phyloP scores from a whole-genome alignment of 2,797 vertebrate genomes.

The Molossus alvarezi region DNA sequence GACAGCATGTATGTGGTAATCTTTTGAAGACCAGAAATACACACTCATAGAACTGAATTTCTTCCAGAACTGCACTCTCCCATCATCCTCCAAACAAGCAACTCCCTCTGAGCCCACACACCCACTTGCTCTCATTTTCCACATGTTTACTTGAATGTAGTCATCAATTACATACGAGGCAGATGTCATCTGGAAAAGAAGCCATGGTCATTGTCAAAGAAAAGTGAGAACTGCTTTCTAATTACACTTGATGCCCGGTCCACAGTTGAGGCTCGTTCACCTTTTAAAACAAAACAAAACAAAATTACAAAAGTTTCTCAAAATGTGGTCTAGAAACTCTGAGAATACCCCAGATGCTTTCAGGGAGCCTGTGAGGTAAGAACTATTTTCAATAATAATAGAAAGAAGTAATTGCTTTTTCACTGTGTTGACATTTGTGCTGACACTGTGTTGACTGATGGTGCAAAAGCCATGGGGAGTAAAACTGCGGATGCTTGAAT shows the following conservation, averaged over 20 bases:
- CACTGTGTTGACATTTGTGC: constrained; percentile 31
- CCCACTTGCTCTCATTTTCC: constrained; percentile 81
- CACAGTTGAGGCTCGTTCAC: not conserved
- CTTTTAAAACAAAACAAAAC: constrained; percentile 59
- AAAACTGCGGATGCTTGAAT: not conserved
- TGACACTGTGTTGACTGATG: not conserved
- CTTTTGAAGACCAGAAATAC: constrained; percentile 80
- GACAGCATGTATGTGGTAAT: constrained; percentile 82
- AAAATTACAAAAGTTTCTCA: not conserved
- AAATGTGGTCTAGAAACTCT: not conserved
- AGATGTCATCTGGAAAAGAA: constrained; percentile 82
- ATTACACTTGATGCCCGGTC: not conserved
- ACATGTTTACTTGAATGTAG: constrained; percentile 78
- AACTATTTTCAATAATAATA: not conserved
- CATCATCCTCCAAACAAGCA: constrained; percentile 73
- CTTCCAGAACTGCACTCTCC: constrained; percentile 74
- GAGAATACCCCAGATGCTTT: not conserved
- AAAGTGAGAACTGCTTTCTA: constrained; percentile 53
- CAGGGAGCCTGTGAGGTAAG: not conserved
- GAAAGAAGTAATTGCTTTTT: not conserved
- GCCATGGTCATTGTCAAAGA: constrained; percentile 64
- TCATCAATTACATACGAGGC: constrained; percentile 78
- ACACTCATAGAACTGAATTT: constrained; percentile 76
- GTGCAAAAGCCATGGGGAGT: not conserved
- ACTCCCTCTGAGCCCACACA: constrained; percentile 76